phyloP scores from a whole-genome alignment of 1,140 invertebrate genomes.

The Cydia pomonella region DNA sequence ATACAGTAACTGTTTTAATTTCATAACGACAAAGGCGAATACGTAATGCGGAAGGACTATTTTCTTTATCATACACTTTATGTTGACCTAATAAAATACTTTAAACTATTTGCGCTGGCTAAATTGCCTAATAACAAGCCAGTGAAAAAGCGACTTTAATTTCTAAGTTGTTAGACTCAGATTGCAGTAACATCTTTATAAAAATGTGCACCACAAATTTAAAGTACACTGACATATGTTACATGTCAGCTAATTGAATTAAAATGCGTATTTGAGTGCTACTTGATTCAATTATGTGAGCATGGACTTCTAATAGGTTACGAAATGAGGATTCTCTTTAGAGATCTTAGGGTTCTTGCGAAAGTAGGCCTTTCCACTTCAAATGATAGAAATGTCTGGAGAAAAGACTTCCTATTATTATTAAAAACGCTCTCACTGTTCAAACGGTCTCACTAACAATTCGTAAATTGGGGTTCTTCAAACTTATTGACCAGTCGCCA shows the following conservation, averaged over 20 bases:
- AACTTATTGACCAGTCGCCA: no score
- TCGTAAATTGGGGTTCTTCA: no score
- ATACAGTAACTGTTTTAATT: neutral
- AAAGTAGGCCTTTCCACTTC: no score
- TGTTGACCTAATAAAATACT: slow-evolving; percentile 7
- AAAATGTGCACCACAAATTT: neutral
- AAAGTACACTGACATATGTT: neutral
- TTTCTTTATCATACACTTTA: slow-evolving; percentile 16
- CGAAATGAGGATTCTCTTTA: neutral
- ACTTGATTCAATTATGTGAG: slow-evolving; percentile 13
- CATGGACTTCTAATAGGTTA: neutral
- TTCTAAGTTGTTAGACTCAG: neutral
- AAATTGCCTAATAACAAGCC: neutral
- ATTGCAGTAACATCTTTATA: neutral
- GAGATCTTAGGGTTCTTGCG: neutral
- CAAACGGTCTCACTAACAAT: no score
- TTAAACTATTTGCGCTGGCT: neutral
- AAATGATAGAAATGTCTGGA: no score
- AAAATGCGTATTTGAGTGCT: slow-evolving; percentile 8
- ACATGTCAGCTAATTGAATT: slow-evolving; percentile 4
- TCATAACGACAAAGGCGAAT: neutral
- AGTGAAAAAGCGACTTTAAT: neutral
- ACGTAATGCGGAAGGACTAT: neutral
- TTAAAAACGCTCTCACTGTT: no score
- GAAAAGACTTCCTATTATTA: no score